Percentiles rank a stretch among this genome's conserved stretches.
Conservation (phyloP, 2,797 vertebrate genomes). For the Leptoclinus maculatus region DNA sequence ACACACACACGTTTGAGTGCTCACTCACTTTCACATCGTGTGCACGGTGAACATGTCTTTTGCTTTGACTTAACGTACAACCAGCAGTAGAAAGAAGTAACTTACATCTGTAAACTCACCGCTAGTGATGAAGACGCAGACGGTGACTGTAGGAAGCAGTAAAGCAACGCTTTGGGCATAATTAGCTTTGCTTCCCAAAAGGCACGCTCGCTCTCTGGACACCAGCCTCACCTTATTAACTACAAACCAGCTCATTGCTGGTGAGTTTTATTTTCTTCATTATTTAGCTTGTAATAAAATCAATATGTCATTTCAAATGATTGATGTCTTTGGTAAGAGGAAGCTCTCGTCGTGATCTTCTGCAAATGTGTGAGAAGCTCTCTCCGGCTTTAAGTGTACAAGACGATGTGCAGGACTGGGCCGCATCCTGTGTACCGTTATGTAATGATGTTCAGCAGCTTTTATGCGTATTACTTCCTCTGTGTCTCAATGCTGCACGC, state of each 20-base stretch:
- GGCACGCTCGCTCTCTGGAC: constrained; percentile 8
- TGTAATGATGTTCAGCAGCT: constrained; percentile 16
- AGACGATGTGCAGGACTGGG: background rate
- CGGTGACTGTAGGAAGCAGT: constrained; percentile 26
- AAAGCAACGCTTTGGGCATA: constrained; percentile 16
- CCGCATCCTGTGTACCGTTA: background rate
- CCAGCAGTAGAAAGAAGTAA: constrained; percentile 27
- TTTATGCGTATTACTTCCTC: constrained; percentile 33
- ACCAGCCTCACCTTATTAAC: constrained; percentile 10
- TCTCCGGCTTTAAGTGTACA: background rate
- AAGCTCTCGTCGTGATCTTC: background rate
- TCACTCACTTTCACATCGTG: background rate
- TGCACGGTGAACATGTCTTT: background rate
- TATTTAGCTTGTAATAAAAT: constrained; percentile 28
- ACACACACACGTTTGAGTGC: background rate
- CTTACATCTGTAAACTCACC: constrained; percentile 14
- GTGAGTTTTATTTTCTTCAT: constrained; percentile 10
- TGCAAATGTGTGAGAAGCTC: constrained; percentile 23
- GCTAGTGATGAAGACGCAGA: constrained; percentile 40
- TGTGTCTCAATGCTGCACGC: background rate
- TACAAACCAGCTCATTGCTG: constrained; percentile 35
- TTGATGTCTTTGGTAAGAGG: constrained; percentile 1
- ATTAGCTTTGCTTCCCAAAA: constrained; percentile 30
- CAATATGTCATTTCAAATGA: constrained; percentile 1
- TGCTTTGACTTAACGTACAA: background rate